Conservation (phyloP, 2,113 vertebrate species). For the Cnemophilus loriae region DNA sequence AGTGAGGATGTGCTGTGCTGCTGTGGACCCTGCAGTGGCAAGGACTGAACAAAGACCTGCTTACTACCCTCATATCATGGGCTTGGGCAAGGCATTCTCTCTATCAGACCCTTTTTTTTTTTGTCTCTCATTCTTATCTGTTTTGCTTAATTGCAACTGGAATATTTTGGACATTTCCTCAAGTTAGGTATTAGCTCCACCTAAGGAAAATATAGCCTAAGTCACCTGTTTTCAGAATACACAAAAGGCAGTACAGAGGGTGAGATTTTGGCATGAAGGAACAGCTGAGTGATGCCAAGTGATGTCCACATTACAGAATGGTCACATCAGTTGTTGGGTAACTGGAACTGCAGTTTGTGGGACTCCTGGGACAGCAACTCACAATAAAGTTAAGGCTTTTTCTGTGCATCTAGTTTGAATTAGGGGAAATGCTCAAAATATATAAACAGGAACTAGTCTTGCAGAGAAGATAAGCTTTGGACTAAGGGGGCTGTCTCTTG, state of each 20-base stretch:
- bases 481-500: background rate
- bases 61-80: background rate
- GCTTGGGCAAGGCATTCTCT: background rate
- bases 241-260: background rate
- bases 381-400: background rate
- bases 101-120: background rate
- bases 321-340: background rate
- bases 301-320: background rate
- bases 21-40: background rate
- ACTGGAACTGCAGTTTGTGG: background rate
- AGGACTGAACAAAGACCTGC: background rate
- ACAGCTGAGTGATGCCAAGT: background rate
- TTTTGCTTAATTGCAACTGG: background rate
- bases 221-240: background rate
- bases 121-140: background rate
- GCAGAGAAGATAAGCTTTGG: conserved; percentile 30
- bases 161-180: background rate
- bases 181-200: background rate
- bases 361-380: background rate
- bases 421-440: conserved; percentile 43
- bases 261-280: background rate
- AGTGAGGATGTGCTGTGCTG: background rate
- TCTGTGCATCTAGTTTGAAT: background rate
- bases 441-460: conserved; percentile 50
- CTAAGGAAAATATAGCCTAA: background rate